Evolutionary conservation across 2,888 invertebrate species (phyloP).

Genomic region (Siphonodentalium dalli): DNA sequence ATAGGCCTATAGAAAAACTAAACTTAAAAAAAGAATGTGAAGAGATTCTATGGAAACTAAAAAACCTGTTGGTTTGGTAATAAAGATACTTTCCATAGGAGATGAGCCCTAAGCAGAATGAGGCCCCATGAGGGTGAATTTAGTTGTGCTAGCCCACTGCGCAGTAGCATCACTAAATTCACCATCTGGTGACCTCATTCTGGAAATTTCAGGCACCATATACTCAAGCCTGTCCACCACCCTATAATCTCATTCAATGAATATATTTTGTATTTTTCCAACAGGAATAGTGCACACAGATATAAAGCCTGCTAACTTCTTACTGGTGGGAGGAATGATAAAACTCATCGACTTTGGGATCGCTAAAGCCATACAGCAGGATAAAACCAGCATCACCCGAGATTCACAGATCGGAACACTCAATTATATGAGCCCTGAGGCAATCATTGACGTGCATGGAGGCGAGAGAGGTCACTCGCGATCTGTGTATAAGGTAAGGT

Average conservation of each 20-base stretch:
- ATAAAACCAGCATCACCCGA: conserved; percentile 88
- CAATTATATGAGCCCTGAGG: conserved; percentile 97
- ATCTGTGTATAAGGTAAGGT: conserved; percentile 58
- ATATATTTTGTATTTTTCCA: neutral
- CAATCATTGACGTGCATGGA: conserved; percentile 48
- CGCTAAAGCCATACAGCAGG: conserved; percentile 83
- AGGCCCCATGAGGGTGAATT: no score
- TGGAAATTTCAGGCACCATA: no score
- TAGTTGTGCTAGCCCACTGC: no score
- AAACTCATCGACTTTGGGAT: conserved; percentile 98
- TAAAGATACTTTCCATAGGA: no score
- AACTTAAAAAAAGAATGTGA: no score
- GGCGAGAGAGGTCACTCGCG: conserved; percentile 30
- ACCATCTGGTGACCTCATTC: no score
- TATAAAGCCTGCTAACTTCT: conserved; percentile 95
- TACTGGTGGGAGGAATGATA: conserved; percentile 82
- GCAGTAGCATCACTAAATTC: no score
- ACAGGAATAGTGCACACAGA: conserved; percentile 94
- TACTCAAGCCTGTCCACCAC: no score
- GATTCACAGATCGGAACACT: conserved; percentile 79
- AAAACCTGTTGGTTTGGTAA: no score
- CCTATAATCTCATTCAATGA: neutral
- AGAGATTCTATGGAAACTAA: no score
- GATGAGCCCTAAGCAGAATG: no score
- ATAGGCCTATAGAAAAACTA: no score